Conservation (phyloP, 53 echinoderm and acorn worm species). For the Arbacia lixula region DNA sequence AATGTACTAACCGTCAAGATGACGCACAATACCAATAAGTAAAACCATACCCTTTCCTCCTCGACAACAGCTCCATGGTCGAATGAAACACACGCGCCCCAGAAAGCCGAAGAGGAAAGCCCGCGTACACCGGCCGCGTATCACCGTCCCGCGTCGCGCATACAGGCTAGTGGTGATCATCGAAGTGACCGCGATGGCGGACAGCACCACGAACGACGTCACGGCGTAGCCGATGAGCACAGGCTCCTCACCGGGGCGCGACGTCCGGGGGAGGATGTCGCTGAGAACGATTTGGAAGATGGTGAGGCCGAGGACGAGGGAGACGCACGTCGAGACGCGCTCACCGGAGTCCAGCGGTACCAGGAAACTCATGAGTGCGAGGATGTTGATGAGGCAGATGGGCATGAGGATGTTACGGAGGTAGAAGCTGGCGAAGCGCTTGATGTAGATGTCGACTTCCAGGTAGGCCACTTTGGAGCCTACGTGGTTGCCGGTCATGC, state of each 20-base stretch:
- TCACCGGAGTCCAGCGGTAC: slow-evolving; percentile 9
- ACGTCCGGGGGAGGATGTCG: slow-evolving; percentile 24
- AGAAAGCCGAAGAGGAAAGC: too few relatives aligned
- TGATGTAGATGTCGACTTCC: not conserved
- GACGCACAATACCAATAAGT: too few relatives aligned
- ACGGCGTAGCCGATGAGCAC: not conserved
- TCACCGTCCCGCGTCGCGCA: too few relatives aligned
- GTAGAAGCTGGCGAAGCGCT: slow-evolving; percentile 6
- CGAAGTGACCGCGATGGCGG: not conserved
- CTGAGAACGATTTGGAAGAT: slow-evolving; percentile 12
- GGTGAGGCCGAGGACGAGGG: slow-evolving; percentile 17
- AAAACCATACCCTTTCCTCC: too few relatives aligned
- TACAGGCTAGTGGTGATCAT: not conserved
- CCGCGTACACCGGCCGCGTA: too few relatives aligned
- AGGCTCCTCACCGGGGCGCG: not conserved
- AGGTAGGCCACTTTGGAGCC: too few relatives aligned
- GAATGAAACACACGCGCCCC: too few relatives aligned
- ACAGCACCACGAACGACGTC: not conserved
- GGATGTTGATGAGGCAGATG: not conserved
- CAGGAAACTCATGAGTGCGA: not conserved
- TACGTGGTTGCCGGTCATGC: too few relatives aligned
- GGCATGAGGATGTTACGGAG: slow-evolving; percentile 8
- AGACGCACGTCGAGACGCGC: slow-evolving; percentile 5
- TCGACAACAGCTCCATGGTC: too few relatives aligned
- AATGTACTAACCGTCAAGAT: too few relatives aligned